Conservation (phyloP, 2,797 vertebrate species). For the Darevskia nairensis region DNA sequence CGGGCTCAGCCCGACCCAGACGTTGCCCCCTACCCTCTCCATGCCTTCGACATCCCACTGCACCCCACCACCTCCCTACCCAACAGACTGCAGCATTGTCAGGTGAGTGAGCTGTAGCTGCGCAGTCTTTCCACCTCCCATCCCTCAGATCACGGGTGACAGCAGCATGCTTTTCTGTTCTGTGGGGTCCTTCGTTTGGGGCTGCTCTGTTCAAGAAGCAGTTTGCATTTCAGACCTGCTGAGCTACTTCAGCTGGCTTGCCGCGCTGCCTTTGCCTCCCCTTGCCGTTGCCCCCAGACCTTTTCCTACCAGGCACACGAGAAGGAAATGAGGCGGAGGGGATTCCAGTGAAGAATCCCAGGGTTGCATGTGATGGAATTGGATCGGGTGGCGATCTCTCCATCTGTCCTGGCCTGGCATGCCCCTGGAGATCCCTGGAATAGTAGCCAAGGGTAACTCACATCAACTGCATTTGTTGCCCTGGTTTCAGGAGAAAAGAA, state of each 20-base stretch:
- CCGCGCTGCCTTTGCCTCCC: not conserved
- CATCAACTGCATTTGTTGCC: not conserved
- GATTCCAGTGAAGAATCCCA: not conserved
- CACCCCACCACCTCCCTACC: slow-evolving; percentile 98
- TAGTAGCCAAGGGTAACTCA: too few relatives aligned
- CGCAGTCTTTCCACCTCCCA: too few relatives aligned
- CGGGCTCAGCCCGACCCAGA: slow-evolving; percentile 94
- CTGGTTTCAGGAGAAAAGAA: not conserved
- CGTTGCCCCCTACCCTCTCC: slow-evolving; percentile 92
- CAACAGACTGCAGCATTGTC: slow-evolving; percentile 99
- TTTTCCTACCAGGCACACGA: too few relatives aligned
- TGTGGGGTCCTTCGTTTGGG: not conserved
- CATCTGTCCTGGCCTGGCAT: too few relatives aligned
- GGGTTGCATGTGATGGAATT: rapidly evolving
- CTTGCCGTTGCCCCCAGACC: too few relatives aligned
- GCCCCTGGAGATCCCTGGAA: too few relatives aligned
- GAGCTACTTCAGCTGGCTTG: not conserved
- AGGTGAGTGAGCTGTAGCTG: slow-evolving; percentile 81
- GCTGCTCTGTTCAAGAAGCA: not conserved
- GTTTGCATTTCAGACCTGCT: not conserved
- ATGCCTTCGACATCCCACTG: slow-evolving; percentile 97
- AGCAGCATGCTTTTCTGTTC: too few relatives aligned
- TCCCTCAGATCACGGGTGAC: too few relatives aligned
- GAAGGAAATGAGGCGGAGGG: too few relatives aligned
- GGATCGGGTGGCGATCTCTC: not conserved